These are phyloP conservation scores for Hypanus sabinus DNA, from an alignment of 2,113 vertebrate genomes.

Conservation along the genomic window DNA sequence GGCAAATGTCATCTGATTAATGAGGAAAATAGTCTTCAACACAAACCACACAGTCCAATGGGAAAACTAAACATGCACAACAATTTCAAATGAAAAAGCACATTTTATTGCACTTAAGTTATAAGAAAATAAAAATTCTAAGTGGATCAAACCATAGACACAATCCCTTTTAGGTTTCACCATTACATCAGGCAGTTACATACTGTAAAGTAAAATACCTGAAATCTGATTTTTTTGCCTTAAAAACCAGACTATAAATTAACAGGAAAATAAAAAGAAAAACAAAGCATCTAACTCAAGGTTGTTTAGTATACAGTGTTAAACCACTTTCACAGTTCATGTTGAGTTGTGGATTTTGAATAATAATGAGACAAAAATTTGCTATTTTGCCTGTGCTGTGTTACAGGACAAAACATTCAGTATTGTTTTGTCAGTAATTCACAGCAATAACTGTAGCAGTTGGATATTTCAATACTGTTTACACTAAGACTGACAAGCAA, in stretches of 20 bases:
- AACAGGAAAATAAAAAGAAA: constrained; percentile 62
- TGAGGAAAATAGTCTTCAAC: not conserved
- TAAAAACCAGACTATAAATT: constrained; percentile 98
- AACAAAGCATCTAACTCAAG: constrained; percentile 72
- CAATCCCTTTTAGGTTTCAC: constrained; percentile 99
- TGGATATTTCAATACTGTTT: constrained; percentile 69
- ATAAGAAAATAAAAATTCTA: constrained; percentile 99
- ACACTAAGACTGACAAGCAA: constrained; percentile 76
- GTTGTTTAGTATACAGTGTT: constrained; percentile 99
- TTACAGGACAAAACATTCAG: constrained; percentile 55
- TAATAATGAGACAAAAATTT: constrained; percentile 87
- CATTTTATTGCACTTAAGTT: constrained; percentile 99
- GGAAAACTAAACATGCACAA: constrained; percentile 66
- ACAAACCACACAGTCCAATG: constrained; percentile 42
- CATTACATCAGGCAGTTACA: constrained; percentile 97
- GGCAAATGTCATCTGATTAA: not conserved
- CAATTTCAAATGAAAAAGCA: constrained; percentile 95
- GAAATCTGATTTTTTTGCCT: constrained; percentile 82
- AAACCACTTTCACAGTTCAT: constrained; percentile 99
- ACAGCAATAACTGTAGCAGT: constrained; percentile 68
- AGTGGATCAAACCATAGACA: constrained; percentile 99
- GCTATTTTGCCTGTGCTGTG: constrained; percentile 67
- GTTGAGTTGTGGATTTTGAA: constrained; percentile 96
- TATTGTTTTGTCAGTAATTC: constrained; percentile 61
- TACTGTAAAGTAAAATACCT: constrained; percentile 90